Evolutionary conservation across 2,797 vertebrate species (phyloP).

Genomic region (Moxostoma hubbsi): DNA sequence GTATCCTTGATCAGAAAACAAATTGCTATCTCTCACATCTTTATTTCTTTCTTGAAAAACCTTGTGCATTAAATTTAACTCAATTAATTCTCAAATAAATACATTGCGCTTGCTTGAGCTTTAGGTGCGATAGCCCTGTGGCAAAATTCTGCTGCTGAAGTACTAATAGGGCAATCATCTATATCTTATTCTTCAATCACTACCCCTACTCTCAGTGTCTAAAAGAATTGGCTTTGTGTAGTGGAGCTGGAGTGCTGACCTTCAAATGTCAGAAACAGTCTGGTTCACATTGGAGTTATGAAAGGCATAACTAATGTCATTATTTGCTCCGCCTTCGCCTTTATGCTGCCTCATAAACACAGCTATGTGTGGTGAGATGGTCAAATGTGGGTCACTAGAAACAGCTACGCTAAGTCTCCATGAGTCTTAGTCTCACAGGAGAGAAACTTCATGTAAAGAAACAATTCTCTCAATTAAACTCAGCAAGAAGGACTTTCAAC

Average conservation of each 20-base stretch:
- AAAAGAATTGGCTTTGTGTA: conserved; percentile 17
- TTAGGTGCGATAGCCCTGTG: conserved; percentile 7
- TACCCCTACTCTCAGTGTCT: background rate
- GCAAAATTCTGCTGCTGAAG: conserved; percentile 12
- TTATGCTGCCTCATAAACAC: conserved; percentile 25
- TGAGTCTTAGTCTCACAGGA: conserved; percentile 32
- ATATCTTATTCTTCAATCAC: background rate
- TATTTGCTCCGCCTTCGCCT: conserved; percentile 4
- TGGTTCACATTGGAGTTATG: conserved; percentile 23
- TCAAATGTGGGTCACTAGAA: conserved; percentile 33
- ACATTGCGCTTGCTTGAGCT: conserved; percentile 33
- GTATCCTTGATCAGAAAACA: conserved; percentile 21
- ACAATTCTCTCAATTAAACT: background rate
- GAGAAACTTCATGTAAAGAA: conserved; percentile 28
- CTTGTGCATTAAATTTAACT: conserved; percentile 19
- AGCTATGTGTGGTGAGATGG: background rate
- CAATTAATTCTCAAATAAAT: conserved; percentile 9
- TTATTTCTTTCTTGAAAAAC: background rate
- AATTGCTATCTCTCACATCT: background rate
- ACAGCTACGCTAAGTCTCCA: conserved; percentile 12
- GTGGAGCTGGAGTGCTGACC: conserved; percentile 16
- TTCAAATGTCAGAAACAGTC: conserved; percentile 46
- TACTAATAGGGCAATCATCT: conserved; percentile 5
- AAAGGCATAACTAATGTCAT: conserved; percentile 30
- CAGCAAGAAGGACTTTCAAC: too few relatives aligned